Conservation (phyloP, 2,797 vertebrate genomes). For the Cheirogaleus major region DNA sequence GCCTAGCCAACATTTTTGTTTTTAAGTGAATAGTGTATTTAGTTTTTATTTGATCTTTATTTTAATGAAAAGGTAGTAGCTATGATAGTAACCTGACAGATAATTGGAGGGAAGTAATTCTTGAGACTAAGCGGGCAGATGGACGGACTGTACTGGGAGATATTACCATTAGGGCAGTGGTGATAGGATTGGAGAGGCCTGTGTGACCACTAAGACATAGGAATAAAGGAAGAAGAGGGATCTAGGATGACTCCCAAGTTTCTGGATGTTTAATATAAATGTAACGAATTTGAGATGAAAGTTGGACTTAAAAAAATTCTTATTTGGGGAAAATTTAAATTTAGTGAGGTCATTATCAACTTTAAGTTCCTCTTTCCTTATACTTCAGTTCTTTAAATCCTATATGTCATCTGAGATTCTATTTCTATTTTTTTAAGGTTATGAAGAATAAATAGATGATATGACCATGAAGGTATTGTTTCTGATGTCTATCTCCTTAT, state of each 20-base stretch:
- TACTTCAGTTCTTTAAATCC: neutral
- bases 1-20: neutral
- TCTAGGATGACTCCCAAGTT: neutral
- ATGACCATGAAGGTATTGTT: neutral
- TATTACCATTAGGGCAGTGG: too few species aligned
- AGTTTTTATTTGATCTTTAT: constrained; percentile 17
- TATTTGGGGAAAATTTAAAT: neutral
- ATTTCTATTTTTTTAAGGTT: neutral
- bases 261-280: neutral
- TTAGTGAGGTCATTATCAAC: neutral
- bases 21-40: neutral
- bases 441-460: neutral
- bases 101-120: neutral
- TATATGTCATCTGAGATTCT: neutral
- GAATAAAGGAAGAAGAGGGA: neutral
- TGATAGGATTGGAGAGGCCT: neutral
- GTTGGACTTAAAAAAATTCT: neutral
- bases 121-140: neutral
- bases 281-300: neutral
- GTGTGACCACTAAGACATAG: neutral
- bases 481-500: neutral
- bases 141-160: neutral
- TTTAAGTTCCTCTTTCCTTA: neutral
- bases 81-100: neutral
- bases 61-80: neutral